Base-by-base conservation (phyloP, 2,888 invertebrate genomes). In the Clitarchus hookeri region DNA sequence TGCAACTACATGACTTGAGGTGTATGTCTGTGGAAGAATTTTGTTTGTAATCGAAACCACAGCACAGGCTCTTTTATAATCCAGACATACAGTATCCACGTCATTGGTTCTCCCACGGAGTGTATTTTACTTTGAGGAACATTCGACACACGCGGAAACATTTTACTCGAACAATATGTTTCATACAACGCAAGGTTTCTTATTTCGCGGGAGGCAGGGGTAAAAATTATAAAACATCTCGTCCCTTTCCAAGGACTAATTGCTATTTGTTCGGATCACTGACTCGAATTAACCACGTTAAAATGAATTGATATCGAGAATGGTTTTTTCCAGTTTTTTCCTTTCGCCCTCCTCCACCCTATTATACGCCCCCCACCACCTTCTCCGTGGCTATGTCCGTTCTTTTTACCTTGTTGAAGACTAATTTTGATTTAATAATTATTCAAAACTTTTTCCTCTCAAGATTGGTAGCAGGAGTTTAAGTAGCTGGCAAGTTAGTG, bases 381-480 rank as follows among this genome's bases (percentile, higher is more conserved):
- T n/a, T 23, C 65, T 19, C 48, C 8, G 65, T 65, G 23, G 65
- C 65, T 23, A 65, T n/a, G 65, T 65, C 65, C 65, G n/a, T 65
- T 65, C 65, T 65, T 65, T 85, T 80, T 83, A 85, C 87, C 87
- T 87, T 88, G 87, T 88, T 87, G 85, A 87, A 89, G 89, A 88
- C 89, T 91, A 91, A 91, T 91, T 91, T 91, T 91, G 91, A 91
- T 91, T 91, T 91, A 90, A 91, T 90, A 91, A 87, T 90, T 90
- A 90, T 90, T 89, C 87, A 86, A 86, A 88, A 89, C 88, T 87
- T 89, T 88, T 87, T 87, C 82, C 86, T 86, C 88, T 89, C 88
- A 91, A 91, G 84, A 26, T 36, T 84, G 48, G 25, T n/a, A 11
- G 26, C n/a, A n/a, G 26, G 53, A 53, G 26, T 23, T 53, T 23